Conservation (phyloP, 2,888 invertebrate species). For the Adelphocoris suturalis region DNA sequence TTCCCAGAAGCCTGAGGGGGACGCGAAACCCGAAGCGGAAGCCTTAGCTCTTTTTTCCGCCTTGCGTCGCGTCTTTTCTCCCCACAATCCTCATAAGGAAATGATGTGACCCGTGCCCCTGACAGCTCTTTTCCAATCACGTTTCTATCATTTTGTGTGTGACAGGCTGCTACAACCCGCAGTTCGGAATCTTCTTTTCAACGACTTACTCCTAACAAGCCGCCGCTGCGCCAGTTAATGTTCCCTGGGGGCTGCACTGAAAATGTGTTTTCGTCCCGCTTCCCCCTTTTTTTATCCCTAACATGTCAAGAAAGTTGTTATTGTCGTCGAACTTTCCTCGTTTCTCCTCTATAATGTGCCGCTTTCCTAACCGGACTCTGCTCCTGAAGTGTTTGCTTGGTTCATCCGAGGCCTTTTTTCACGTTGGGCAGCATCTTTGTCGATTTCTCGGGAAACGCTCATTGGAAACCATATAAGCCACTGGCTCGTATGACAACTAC, state of each 20-base stretch:
- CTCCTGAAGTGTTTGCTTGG: not conserved
- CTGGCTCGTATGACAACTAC: not conserved
- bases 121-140: slow-evolving; percentile 63
- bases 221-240: slow-evolving; percentile 38
- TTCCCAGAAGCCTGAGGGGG: not conserved
- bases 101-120: slow-evolving; percentile 61
- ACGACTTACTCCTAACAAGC: slow-evolving; percentile 25
- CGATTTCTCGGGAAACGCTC: not conserved
- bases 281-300: not conserved
- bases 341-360: slow-evolving; percentile 1
- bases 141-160: slow-evolving; percentile 55
- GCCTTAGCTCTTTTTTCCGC: not conserved
- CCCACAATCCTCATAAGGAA: slow-evolving; percentile 61
- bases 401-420: not conserved
- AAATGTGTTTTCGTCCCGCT: not conserved
- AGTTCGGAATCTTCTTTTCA: slow-evolving; percentile 46
- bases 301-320: slow-evolving; percentile 32
- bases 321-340: not conserved
- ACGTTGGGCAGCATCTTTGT: not conserved
- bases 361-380: slow-evolving; percentile 14
- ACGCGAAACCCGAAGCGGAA: not conserved
- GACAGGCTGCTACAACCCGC: slow-evolving; percentile 57
- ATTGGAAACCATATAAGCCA: not conserved
- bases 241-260: slow-evolving; percentile 27
- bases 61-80: not conserved